A percentile compares a stretch with the other conserved stretches of the same genome.
phyloP scores from a whole-genome alignment of 2,888 invertebrate genomes.

The Empis livida region DNA sequence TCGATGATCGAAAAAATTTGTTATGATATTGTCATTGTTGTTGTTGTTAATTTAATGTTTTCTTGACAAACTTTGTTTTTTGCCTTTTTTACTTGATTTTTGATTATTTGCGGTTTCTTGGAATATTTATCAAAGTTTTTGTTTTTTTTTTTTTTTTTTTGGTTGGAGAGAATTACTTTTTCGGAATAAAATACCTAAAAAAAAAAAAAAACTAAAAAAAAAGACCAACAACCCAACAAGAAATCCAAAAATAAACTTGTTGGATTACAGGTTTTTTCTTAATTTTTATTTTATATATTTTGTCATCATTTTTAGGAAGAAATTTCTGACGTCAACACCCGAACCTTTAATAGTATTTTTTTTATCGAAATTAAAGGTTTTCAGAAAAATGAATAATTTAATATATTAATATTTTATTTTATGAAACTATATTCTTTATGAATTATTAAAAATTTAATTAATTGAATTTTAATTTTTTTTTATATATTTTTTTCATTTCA shows the following conservation, averaged over 20 bases:
- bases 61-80: not conserved
- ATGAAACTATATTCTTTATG: not conserved
- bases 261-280: too few relatives aligned
- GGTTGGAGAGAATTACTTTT: not conserved
- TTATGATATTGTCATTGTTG: not conserved
- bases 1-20: not conserved
- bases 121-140: not conserved
- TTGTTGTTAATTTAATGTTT: not conserved
- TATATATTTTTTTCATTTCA: slow-evolving; percentile 23
- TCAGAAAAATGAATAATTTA: not conserved
- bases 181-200: too few relatives aligned
- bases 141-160: not conserved
- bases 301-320: too few relatives aligned
- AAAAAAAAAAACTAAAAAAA: too few relatives aligned
- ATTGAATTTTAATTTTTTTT: slow-evolving; percentile 9
- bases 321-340: too few relatives aligned
- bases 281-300: too few relatives aligned
- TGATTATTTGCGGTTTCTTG: slow-evolving; percentile 1
- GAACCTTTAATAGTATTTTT: not conserved
- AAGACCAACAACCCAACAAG: too few relatives aligned
- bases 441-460: not conserved
- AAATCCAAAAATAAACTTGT: too few relatives aligned
- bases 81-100: not conserved
- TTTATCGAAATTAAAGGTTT: not conserved
- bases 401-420: not conserved